Evolutionary conservation across 2,797 vertebrate species (phyloP).

Genomic region (Typhlichthys eigenmanni): DNA sequence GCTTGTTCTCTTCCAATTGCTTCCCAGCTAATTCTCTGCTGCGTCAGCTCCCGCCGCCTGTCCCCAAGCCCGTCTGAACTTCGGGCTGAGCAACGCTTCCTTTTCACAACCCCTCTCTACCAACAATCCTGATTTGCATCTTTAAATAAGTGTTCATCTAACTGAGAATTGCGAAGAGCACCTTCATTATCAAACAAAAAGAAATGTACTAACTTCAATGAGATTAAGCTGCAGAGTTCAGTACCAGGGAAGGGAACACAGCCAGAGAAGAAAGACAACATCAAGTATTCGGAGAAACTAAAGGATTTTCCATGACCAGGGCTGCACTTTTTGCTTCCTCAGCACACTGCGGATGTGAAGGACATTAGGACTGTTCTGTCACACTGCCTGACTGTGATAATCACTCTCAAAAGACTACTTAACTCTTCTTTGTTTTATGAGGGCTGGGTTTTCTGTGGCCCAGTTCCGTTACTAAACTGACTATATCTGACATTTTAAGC

Average conservation of each 20-base stretch:
- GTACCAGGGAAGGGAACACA: conserved; percentile 45
- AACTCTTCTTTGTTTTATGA: not conserved
- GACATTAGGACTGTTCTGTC: conserved; percentile 25
- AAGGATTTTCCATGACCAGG: conserved; percentile 36
- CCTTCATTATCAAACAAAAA: conserved; percentile 31
- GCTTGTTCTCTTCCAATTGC: conserved; percentile 45
- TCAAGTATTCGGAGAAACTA: conserved; percentile 47
- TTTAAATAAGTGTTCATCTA: conserved; percentile 32
- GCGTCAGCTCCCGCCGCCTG: conserved; percentile 48
- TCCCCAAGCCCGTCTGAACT: conserved; percentile 21
- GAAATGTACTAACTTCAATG: conserved; percentile 33
- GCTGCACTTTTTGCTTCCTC: conserved; percentile 36
- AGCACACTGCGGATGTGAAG: conserved; percentile 22
- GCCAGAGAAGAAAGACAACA: conserved; percentile 52
- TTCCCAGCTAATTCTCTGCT: conserved; percentile 61
- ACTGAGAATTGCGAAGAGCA: conserved; percentile 32
- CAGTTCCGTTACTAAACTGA: not conserved
- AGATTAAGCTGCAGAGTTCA: conserved; percentile 30
- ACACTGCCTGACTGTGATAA: conserved; percentile 22
- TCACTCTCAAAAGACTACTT: conserved; percentile 14
- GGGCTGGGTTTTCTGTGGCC: not conserved
- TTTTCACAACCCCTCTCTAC: conserved; percentile 27
- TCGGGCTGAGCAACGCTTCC: conserved; percentile 47
- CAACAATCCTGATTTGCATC: conserved; percentile 10
- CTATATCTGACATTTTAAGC: not conserved